These are phyloP conservation scores for Anomalospiza imberbis DNA, from an alignment of 2,797 vertebrate genomes.

Conservation along the genomic window DNA sequence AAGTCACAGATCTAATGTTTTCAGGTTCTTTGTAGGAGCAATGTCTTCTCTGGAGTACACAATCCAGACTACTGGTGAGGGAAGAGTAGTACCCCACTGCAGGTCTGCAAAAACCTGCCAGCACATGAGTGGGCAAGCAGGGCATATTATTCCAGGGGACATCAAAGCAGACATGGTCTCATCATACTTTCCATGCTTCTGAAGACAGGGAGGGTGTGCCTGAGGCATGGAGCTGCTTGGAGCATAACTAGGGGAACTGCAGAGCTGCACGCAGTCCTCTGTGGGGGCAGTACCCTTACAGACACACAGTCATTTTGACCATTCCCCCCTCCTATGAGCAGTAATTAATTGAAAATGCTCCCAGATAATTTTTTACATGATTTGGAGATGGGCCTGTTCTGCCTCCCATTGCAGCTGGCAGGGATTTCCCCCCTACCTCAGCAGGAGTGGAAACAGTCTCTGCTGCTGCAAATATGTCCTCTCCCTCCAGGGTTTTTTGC, in stretches of 20 bases:
- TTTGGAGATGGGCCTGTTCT: neutral
- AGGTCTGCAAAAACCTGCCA: neutral
- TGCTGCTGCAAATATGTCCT: neutral
- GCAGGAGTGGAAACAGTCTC: neutral
- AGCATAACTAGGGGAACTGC: neutral
- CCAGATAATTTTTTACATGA: neutral
- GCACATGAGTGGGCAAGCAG: neutral
- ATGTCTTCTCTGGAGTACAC: neutral
- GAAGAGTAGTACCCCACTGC: neutral
- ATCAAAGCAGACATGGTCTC: neutral
- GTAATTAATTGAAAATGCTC: neutral
- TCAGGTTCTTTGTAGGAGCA: neutral
- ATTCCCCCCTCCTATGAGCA: neutral
- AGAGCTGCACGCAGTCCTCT: neutral
- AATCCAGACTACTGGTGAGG: neutral
- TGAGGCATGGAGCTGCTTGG: neutral
- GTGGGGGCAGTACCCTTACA: neutral
- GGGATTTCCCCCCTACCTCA: neutral
- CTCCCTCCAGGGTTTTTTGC: neutral
- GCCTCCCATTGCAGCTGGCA: neutral
- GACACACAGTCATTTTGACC: neutral
- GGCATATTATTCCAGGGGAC: neutral
- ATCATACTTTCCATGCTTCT: neutral
- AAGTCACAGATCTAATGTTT: neutral
- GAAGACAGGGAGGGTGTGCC: slow-evolving; percentile 15